Conservation (phyloP, 2,797 vertebrate species). For the Rhodeus uyekii region DNA sequence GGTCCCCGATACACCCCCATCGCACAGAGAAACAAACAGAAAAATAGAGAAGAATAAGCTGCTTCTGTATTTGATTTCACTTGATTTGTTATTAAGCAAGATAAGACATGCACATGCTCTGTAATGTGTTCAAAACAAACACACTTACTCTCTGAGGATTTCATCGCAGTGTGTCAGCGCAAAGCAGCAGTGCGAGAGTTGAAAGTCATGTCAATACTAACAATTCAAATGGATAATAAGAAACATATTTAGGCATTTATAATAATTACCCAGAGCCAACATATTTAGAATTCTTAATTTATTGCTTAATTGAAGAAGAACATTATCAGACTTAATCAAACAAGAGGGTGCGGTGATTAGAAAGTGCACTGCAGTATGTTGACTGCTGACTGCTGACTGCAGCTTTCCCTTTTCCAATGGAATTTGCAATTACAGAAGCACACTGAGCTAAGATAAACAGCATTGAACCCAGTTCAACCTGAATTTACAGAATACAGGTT, state of each 20-base stretch:
- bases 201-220: constrained; percentile 64
- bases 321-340: neutral
- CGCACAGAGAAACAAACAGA: constrained; percentile 46
- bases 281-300: constrained; percentile 5
- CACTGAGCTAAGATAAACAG: constrained; percentile 76
- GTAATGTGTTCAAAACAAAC: constrained; percentile 17
- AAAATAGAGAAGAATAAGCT: neutral
- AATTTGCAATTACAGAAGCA: constrained; percentile 64
- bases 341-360: neutral
- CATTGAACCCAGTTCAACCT: neutral
- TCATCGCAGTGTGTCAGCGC: constrained; percentile 59
- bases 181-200: constrained; percentile 65
- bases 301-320: constrained; percentile 45
- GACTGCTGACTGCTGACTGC: neutral
- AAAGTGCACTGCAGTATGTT: constrained; percentile 72
- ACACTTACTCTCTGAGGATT: constrained; percentile 73
- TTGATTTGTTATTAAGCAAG: constrained; percentile 14
- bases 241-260: neutral
- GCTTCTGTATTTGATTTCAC: neutral
- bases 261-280: neutral
- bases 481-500: constrained; percentile 72
- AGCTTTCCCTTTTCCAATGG: neutral
- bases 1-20: constrained; percentile 71
- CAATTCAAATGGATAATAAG: constrained; percentile 1
- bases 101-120: constrained; percentile 9